Evolutionary conservation across 2,797 vertebrate species (phyloP).

Genomic region (Sphaeramia orbicularis): DNA sequence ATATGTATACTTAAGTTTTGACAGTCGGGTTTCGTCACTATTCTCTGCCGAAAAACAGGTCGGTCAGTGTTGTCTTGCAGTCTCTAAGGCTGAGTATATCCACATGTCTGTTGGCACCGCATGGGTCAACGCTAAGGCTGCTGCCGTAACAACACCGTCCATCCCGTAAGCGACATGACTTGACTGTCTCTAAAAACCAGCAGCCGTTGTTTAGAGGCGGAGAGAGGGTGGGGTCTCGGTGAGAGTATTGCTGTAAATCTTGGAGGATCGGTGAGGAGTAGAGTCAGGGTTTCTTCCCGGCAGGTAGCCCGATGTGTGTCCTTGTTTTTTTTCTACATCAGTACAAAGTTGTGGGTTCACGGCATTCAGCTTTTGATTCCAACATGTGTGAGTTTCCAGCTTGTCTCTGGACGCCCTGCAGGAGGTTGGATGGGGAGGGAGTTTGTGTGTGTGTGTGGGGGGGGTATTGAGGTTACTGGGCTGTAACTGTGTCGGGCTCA

Average conservation of each 20-base stretch:
- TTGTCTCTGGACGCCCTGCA: conserved; percentile 52
- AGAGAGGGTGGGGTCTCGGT: conserved; percentile 55
- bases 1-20: conserved; percentile 71
- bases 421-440: too few species aligned
- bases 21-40: conserved; percentile 64
- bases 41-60: conserved; percentile 62
- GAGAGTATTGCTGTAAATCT: conserved; percentile 69
- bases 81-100: conserved; percentile 77
- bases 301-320: conserved; percentile 54
- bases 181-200: conserved; percentile 50
- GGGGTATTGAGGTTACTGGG: too few species aligned
- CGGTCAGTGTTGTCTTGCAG: conserved; percentile 60
- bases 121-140: conserved; percentile 68
- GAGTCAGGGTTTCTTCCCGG: conserved; percentile 41
- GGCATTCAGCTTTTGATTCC: conserved; percentile 57
- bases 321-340: conserved; percentile 43
- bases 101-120: conserved; percentile 67
- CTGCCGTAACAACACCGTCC: conserved; percentile 59
- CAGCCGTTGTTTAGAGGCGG: conserved; percentile 55
- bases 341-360: conserved; percentile 33
- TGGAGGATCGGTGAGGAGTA: conserved; percentile 48
- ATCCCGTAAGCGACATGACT: conserved; percentile 53
- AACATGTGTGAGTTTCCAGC: conserved; percentile 54
- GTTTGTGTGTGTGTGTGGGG: too few species aligned
- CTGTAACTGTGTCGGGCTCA: conserved; percentile 53